Base-by-base conservation (phyloP, 2,113 vertebrate species). In the Hepsetus odoe region DNA sequence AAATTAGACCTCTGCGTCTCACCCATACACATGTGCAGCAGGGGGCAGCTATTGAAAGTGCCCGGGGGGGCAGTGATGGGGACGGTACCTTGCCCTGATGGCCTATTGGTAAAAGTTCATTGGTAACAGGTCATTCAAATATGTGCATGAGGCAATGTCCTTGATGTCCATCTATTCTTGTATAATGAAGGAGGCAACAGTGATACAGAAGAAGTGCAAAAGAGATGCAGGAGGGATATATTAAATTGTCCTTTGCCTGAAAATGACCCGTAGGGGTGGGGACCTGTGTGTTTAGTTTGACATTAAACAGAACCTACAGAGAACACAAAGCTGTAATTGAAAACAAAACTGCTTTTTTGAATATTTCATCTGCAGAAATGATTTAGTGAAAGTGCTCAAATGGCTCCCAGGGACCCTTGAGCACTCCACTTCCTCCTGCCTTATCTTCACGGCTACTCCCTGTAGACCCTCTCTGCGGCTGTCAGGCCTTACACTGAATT, bases 361-460 rank as follows among this genome's bases (percentile, higher is more conserved):
- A 80, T 76, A 86, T 84, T 82, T 84, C 73, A 83, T 85, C 53
- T 70, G 71, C 71, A 69, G 44, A 83, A 82, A 79, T 72, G 40
- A 72, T 81, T 80, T 77, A 71, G 65, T 59, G 26, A 77, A 71
- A 80, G 72, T 76, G 70, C 74, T 80, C 14, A 80, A 80, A 80
- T 73, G 68, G 82, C 73, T 80, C 73, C 72, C 42, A 83, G 73
- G 67, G 74, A 83, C 73, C 73, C 62, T 62, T 1, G 28, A 80
- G 73, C 82, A 83, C 73, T 80, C 77, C 72, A 65, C 72, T 75
- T 75, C 70, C 74, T 61, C 64, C 72, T 62, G 79, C 77, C 49
- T 80, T 80, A 80, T 72, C 73, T 75, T 55, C 44, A n/a, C 55
- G 51, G 61, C 53, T 51, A 77, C 80, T 83, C 82, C 82, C 82